Evolutionary conservation across 1,140 invertebrate species (phyloP), one percentile per base, ranked within the genome.

Genomic region (Caerostris extrusa): DNA sequence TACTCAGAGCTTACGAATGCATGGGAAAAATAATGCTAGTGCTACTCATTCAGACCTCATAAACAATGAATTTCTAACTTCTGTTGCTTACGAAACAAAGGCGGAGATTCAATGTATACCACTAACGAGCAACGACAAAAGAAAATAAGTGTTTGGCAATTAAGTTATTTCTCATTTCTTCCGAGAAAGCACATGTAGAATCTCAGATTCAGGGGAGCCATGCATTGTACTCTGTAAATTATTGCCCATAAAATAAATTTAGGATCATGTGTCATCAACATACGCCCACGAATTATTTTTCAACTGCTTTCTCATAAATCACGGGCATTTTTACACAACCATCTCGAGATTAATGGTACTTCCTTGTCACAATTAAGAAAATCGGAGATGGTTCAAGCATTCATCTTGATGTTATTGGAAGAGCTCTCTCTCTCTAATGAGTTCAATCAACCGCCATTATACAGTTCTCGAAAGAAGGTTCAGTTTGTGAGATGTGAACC

Each of bases 381-480:
- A 77, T 77, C 71, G 53, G 71, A 34, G 71, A 5, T 77, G 71
- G 19, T 12, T 7, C 12, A 77, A 50, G 19, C 10, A 10, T 50
- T 50, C 19, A 12, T 50, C 8, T 8, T 34, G 34, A 2, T 34
- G 34, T 34, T 34, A 34, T 34, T 34, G 34, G 19, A 34, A 50
- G 71, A 50, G 10, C 53, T 77, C 12, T 53, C 34, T 53, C 34
- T 5, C 10, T 50, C 71, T 77, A 77, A 77, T 77, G 71, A 77
- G 71, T 77, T 77, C 71, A 77, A 12, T 77, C 71, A 77, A 77
- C 71, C 34, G 71, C 53, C 71, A 77, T 77, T 77, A 53, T 12
- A 77, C 53, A 50, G 71, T 77, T 77, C 71, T 50, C 71, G 71
- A 77, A 77, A 77, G 71, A 77, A 77, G 71, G 10, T 50, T 77